Percentiles rank a stretch among this genome's conserved stretches.
phyloP scores from a whole-genome alignment of 2,797 vertebrate species.

The Liasis olivaceus region DNA sequence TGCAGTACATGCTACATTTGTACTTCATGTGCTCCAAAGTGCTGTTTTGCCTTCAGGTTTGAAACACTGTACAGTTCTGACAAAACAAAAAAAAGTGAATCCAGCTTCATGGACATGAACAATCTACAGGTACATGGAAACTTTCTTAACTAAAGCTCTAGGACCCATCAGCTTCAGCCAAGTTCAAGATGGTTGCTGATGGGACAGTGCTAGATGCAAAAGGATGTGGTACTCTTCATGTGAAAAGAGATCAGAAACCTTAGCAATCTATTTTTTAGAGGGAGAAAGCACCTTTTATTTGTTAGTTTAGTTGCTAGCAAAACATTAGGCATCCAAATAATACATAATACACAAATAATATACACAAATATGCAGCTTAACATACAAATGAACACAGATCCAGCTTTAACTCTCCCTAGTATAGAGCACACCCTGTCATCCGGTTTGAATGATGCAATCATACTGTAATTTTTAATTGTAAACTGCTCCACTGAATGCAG shows the following conservation, averaged over 20 bases:
- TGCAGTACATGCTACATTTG: no score
- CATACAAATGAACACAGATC: background rate
- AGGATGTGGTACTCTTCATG: background rate
- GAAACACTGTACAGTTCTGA: no score
- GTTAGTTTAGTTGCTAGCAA: background rate
- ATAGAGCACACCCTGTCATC: background rate
- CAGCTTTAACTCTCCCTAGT: background rate
- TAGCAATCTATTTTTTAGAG: background rate
- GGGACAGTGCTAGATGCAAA: background rate
- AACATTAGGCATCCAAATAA: background rate
- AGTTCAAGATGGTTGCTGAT: background rate
- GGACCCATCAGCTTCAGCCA: background rate
- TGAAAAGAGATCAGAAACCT: background rate
- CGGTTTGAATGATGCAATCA: background rate
- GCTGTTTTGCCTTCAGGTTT: no score
- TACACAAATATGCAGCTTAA: background rate
- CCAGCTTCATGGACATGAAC: no score
- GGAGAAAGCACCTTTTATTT: background rate
- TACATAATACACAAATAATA: background rate
- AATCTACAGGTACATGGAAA: background rate
- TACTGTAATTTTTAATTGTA: background rate
- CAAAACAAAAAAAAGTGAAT: no score
- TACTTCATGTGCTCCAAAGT: no score
- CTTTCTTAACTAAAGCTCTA: background rate
- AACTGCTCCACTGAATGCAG: background rate